A percentile compares a stretch with the other conserved stretches of the same genome.
phyloP scores from a whole-genome alignment of 2,113 vertebrate species.

The Lycaon pictus region DNA sequence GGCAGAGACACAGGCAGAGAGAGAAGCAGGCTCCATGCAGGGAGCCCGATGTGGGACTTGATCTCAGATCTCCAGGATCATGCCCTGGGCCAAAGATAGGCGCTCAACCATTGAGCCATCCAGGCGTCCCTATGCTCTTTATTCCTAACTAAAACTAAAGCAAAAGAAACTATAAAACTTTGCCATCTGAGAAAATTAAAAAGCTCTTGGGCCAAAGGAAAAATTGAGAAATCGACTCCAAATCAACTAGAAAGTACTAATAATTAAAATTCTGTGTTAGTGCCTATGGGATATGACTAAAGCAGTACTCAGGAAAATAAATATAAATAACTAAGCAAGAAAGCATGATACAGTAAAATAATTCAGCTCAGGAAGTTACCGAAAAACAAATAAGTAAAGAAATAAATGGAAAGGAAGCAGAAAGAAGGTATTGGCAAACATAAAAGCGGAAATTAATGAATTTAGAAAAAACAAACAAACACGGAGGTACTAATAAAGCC shows the following conservation, averaged over 20 bases:
- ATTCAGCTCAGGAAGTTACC: background rate
- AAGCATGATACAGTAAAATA: background rate
- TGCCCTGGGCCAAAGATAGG: too few relatives aligned
- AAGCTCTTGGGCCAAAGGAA: background rate
- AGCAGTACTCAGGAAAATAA: constrained; percentile 5
- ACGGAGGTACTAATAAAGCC: background rate
- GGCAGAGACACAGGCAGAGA: too few relatives aligned
- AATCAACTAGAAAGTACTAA: background rate
- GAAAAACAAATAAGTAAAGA: background rate
- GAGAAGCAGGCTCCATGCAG: too few relatives aligned
- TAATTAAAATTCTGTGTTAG: constrained; percentile 14
- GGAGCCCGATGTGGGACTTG: too few relatives aligned
- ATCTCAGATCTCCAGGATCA: too few relatives aligned
- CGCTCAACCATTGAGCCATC: too few relatives aligned
- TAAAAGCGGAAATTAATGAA: background rate
- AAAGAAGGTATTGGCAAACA: background rate
- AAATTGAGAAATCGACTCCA: constrained; percentile 21
- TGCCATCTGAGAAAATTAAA: background rate
- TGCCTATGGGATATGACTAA: background rate
- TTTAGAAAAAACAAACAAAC: constrained; percentile 23
- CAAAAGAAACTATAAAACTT: background rate
- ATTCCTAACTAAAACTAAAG: constrained; percentile 1
- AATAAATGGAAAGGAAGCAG: background rate
- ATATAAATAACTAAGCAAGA: background rate
- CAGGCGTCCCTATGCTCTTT: background rate